Evolutionary conservation across 2,888 invertebrate genomes (phyloP).

Genomic region (Rotaria magnacalcarata): DNA sequence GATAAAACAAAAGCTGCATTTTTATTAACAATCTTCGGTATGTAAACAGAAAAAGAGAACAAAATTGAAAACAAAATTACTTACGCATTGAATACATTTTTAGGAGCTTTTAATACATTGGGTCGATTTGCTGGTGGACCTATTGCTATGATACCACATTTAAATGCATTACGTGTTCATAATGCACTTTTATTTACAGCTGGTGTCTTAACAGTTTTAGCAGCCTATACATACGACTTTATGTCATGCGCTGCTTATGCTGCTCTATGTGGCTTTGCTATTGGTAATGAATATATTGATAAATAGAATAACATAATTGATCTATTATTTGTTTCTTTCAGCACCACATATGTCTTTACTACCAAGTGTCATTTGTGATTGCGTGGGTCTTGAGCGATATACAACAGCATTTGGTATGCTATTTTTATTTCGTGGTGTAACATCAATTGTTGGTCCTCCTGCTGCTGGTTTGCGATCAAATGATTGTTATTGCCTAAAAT

Average conservation of each 20-base stretch:
- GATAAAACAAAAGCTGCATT: background rate
- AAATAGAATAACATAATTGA: background rate
- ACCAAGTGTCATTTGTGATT: background rate
- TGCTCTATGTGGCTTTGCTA: background rate
- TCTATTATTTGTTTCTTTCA: background rate
- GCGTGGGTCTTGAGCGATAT: slow-evolving; percentile 8
- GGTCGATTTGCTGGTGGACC: slow-evolving; percentile 22
- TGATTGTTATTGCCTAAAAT: background rate
- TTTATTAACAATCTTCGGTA: slow-evolving; percentile 12
- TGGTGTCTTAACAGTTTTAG: slow-evolving; percentile 2
- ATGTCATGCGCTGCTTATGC: background rate
- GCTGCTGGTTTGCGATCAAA: slow-evolving; percentile 2
- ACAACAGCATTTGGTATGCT: slow-evolving; percentile 30
- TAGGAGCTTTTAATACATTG: background rate
- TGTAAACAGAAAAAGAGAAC: background rate
- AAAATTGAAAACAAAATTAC: background rate
- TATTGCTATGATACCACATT: slow-evolving; percentile 4
- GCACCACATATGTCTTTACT: slow-evolving; percentile 32
- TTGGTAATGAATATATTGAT: background rate
- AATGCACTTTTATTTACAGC: background rate
- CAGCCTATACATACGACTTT: slow-evolving; percentile 19
- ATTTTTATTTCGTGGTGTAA: slow-evolving; percentile 34
- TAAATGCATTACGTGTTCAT: slow-evolving; percentile 12
- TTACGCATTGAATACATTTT: too few relatives aligned
- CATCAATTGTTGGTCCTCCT: slow-evolving; percentile 28